Evolutionary conservation across 1,140 invertebrate genomes (phyloP).

Genomic region (Drosophila pseudoananassae): DNA sequence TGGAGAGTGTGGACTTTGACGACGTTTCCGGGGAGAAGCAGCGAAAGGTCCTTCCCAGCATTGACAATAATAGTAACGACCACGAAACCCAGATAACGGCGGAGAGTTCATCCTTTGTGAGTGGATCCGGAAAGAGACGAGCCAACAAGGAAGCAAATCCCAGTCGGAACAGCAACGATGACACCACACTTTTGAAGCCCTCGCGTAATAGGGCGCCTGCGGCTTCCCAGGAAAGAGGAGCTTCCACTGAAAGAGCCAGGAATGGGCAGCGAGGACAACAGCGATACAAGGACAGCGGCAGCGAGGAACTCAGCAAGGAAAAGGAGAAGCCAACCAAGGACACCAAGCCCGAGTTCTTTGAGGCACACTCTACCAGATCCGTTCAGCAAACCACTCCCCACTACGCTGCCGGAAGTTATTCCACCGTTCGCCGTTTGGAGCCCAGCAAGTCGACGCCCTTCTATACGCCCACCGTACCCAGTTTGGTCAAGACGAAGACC

Average conservation of each 20-base stretch:
- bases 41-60: slow-evolving; percentile 66
- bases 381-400: slow-evolving; percentile 62
- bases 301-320: slow-evolving; percentile 67
- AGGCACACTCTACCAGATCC: slow-evolving; percentile 54
- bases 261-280: slow-evolving; percentile 73
- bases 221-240: slow-evolving; percentile 53
- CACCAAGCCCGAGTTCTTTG: slow-evolving; percentile 57
- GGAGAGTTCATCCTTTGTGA: slow-evolving; percentile 90
- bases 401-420: slow-evolving; percentile 50
- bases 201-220: slow-evolving; percentile 30
- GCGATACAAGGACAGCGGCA: slow-evolving; percentile 61
- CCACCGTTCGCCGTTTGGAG: slow-evolving; percentile 69
- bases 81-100: slow-evolving; percentile 89
- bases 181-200: slow-evolving; percentile 46
- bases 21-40: slow-evolving; percentile 80
- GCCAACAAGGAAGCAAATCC: slow-evolving; percentile 70
- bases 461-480: slow-evolving; percentile 84
- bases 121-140: slow-evolving; percentile 83
- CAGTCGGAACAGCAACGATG: slow-evolving; percentile 48
- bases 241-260: slow-evolving; percentile 59
- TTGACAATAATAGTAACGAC: slow-evolving; percentile 74
- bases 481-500: slow-evolving; percentile 66
- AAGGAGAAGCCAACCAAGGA: slow-evolving; percentile 38
- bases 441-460: slow-evolving; percentile 77
- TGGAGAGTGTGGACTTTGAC: slow-evolving; percentile 79